phyloP scores from a whole-genome alignment of 2,797 vertebrate species.

The Enteromius fasciolatus region DNA sequence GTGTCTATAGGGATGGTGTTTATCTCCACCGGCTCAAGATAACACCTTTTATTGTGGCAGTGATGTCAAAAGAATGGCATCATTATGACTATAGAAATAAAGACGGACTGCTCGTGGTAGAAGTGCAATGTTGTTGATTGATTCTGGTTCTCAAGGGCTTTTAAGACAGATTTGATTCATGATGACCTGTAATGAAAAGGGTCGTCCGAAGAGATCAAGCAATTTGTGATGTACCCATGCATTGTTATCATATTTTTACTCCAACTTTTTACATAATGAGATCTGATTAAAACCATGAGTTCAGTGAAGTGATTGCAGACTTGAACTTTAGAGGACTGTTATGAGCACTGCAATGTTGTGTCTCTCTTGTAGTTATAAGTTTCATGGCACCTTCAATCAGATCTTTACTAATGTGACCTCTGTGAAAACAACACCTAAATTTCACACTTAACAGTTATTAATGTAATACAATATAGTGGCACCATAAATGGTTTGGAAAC shows the following conservation, averaged over 20 bases:
- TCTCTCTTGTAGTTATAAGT: neutral
- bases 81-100: slow-evolving; percentile 35
- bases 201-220: neutral
- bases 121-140: slow-evolving; percentile 32
- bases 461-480: neutral
- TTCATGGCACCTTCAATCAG: slow-evolving; percentile 20
- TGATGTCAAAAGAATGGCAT: slow-evolving; percentile 37
- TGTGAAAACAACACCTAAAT: neutral
- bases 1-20: slow-evolving; percentile 20
- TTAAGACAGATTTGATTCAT: slow-evolving; percentile 14
- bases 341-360: neutral
- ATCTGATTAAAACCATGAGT: slow-evolving; percentile 21
- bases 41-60: slow-evolving; percentile 38
- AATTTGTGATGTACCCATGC: neutral
- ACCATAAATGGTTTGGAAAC: neutral
- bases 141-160: neutral
- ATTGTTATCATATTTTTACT: slow-evolving; percentile 9
- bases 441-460: neutral
- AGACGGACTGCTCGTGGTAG: slow-evolving; percentile 3
- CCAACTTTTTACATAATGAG: slow-evolving; percentile 7
- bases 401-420: slow-evolving; percentile 12
- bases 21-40: slow-evolving; percentile 39
- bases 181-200: neutral
- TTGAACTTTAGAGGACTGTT: slow-evolving; percentile 22
- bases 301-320: slow-evolving; percentile 21